Evolutionary conservation across 2,797 vertebrate species (phyloP), one percentile per base, ranked within the genome.

Genomic region (Champsocephalus esox): DNA sequence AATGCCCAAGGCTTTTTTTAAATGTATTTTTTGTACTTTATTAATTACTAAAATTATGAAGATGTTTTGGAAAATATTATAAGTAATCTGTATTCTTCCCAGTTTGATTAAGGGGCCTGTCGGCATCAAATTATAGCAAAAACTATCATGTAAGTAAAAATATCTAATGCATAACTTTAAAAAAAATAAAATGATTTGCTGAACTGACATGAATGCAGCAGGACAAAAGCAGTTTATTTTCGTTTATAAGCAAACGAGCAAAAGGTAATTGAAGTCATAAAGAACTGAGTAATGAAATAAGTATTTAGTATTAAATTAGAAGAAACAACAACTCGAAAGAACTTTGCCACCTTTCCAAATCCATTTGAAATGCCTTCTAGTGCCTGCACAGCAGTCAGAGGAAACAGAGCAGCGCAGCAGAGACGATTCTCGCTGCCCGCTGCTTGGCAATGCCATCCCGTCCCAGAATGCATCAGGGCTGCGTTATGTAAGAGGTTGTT

Each of bases 401-500:
- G 75, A 74, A 84, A 82, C 24, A 69, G 60, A 73, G 82, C 79
- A 59, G 59, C 87, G 61, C 78, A 85, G 79, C 77, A 75, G 66
- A 56, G 81, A 77, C 43, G 59, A 62, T 72, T 74, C 75, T 80
- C 41, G 50, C 81, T 83, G 82, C 79, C 75, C 34, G 77, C 56
- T 82, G 78, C 81, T 83, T 83, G 86, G 89, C 78, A n/a, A 19
- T 81, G 85, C 91, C 88, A 89, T 83, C 89, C 85, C 87, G 66
- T 90, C 91, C 93, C 94, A 95, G 88, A 93, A 94, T 94, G 92
- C 93, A 90, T 83, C 14, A 73, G 56, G 89, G 77, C 78, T 34
- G 81, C 60, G 74, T 96, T 96, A 96, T 94, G 93, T 92, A 95
- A 96, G 92, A 90, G 90, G 88, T 91, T 92, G 92, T 92, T 92